These are phyloP conservation scores for Drosophila subquinaria DNA, from an alignment of 2,888 invertebrate species.

Conservation along the genomic window DNA sequence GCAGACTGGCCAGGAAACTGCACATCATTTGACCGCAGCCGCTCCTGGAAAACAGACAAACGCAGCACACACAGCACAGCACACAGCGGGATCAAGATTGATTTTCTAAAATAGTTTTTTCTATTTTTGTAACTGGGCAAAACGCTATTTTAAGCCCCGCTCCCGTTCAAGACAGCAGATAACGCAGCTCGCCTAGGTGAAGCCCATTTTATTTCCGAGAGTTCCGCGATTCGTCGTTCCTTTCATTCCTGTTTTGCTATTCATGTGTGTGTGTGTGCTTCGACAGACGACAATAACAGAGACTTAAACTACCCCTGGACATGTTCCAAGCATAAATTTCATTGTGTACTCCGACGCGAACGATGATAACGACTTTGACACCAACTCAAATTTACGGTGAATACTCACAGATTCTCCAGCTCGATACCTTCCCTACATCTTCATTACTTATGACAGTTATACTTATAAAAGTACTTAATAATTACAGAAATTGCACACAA, in stretches of 20 bases:
- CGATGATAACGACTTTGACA: constrained; percentile 33
- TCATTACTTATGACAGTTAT: not conserved
- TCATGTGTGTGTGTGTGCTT: not conserved
- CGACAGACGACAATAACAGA: constrained; percentile 5
- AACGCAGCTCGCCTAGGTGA: not conserved
- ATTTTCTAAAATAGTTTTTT: constrained; percentile 28
- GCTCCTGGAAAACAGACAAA: constrained; percentile 15
- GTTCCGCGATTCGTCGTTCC: constrained; percentile 2
- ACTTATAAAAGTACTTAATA: constrained; percentile 10
- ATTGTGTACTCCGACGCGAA: constrained; percentile 21
- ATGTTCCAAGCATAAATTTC: constrained; percentile 18
- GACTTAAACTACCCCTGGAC: constrained; percentile 11
- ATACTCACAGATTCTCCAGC: constrained; percentile 3
- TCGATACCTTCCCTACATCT: not conserved
- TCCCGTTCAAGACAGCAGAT: constrained; percentile 4
- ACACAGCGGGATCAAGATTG: not conserved
- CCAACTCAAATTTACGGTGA: constrained; percentile 28
- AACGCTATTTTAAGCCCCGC: constrained; percentile 37
- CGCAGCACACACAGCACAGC: constrained; percentile 3
- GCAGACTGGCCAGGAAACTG: constrained; percentile 16
- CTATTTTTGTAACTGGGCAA: constrained; percentile 37
- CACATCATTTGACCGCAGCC: constrained; percentile 19
- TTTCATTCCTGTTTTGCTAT: constrained; percentile 4
- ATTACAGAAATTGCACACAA: constrained; percentile 26
- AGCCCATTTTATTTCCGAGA: not conserved